Evolutionary conservation across 2,888 invertebrate genomes (phyloP).

Genomic region (Lithophane ornitopus): DNA sequence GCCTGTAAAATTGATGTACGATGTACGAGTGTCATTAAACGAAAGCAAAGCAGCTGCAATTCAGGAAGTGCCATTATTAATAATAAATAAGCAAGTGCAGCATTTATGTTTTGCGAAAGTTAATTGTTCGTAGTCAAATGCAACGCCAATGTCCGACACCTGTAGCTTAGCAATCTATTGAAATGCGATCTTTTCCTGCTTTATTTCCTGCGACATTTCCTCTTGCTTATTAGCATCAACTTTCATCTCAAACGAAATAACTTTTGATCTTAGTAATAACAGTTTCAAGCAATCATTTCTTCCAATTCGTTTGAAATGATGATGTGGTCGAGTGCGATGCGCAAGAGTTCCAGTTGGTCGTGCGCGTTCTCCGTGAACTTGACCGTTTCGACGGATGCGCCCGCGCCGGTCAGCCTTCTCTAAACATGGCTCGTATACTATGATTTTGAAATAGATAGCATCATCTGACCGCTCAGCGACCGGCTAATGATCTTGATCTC

Average conservation of each 20-base stretch:
- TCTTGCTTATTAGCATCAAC: constrained; percentile 22
- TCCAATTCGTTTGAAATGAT: constrained; percentile 36
- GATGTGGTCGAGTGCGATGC: constrained; percentile 65
- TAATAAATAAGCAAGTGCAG: not conserved
- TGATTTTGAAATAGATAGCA: constrained; percentile 73
- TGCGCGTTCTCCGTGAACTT: constrained; percentile 83
- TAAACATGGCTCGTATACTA: constrained; percentile 66
- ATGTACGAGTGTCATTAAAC: constrained; percentile 7
- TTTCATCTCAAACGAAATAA: constrained; percentile 37
- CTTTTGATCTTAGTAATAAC: constrained; percentile 15
- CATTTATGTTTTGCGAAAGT: constrained; percentile 4
- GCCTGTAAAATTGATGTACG: not conserved
- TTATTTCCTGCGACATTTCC: constrained; percentile 17
- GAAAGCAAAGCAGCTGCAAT: constrained; percentile 34
- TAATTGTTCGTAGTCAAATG: constrained; percentile 27
- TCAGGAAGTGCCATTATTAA: constrained; percentile 34
- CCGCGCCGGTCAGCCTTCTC: constrained; percentile 80
- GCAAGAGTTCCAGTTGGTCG: constrained; percentile 65
- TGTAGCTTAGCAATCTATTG: constrained; percentile 29
- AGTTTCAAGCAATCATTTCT: constrained; percentile 18
- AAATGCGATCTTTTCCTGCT: constrained; percentile 19
- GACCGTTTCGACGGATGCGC: constrained; percentile 85
- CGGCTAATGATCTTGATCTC: constrained; percentile 76
- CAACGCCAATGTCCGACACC: not conserved
- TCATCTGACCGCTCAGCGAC: constrained; percentile 66